Base-by-base conservation (phyloP, 2,797 vertebrate species). In the Balearica regulorum region DNA sequence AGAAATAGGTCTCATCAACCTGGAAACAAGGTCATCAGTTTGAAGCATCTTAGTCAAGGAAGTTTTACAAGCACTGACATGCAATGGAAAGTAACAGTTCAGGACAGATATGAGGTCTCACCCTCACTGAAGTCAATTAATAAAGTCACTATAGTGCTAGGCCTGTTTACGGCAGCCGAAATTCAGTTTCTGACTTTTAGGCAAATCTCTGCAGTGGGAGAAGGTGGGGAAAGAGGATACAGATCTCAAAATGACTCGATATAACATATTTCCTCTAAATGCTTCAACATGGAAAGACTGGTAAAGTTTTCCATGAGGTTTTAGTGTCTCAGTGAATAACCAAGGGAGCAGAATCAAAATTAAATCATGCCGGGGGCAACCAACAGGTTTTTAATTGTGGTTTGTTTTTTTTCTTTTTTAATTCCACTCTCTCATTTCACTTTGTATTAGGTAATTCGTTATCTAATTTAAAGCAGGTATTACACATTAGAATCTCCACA, bases 391-490 rank as follows among this genome's bases (percentile, higher is more conserved):
- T 80, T 73, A 73, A 64, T 91, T 87, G 68, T 64, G 18, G 19
- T 33, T 84, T 78, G 7, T 3, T 57, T 51, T n/a, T 37, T 22
- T 37, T 29, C 37, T 76, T 77, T 70, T 82, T 93, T 82, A 75
- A 90, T 92, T 84, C 83, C 53, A 72, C n/a, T 81, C 22, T 92
- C 64, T 89, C 73, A 31, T 94, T 91, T 94, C 57, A 58, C 28
- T 79, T 26, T 35, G 33, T 44, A 54, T 93, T 96, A 94, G 53
- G 51, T 85, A 94, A 95, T 54, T 84, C 7, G 1, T 95, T 96
- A 90, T 71, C 82, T 94, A 93, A 83, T 90, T 89, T 77, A 84
- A 72, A 84, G 41, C 31, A 86, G 64, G 66, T 39, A 79, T 60
- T 69, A 62, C 5, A 2, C 0, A 0, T 49, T 87, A 65, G 29